phyloP scores from a whole-genome alignment of 2,113 vertebrate species.

The Rhinogobius similis region DNA sequence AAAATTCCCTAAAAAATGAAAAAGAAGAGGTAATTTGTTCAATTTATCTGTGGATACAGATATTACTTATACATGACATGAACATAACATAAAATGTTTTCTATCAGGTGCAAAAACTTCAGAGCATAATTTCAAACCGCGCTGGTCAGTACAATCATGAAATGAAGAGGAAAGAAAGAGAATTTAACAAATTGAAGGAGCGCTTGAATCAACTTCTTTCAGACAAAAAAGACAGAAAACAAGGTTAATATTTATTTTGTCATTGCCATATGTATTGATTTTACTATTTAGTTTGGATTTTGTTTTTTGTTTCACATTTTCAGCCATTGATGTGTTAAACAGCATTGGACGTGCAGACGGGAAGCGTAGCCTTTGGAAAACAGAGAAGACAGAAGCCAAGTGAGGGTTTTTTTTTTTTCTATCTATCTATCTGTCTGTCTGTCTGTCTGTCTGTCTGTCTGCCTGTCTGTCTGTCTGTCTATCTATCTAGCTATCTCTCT shows the following conservation, averaged over 20 bases:
- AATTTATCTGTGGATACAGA: not conserved
- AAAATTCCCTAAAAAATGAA: constrained; percentile 90
- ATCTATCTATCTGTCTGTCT: too few species aligned
- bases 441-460: too few species aligned
- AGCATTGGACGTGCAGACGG: constrained; percentile 91
- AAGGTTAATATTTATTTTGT: constrained; percentile 70
- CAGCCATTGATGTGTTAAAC: constrained; percentile 94
- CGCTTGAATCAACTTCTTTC: constrained; percentile 92
- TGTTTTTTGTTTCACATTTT: constrained; percentile 31
- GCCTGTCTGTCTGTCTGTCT: too few species aligned
- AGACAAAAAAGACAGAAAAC: constrained; percentile 92
- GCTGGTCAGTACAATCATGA: constrained; percentile 95
- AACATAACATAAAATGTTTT: not conserved
- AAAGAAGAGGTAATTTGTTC: constrained; percentile 88
- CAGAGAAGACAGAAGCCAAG: constrained; percentile 90
- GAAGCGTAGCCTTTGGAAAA: constrained; percentile 92
- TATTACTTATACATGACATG: not conserved
- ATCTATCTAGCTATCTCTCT: too few species aligned
- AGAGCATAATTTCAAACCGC: constrained; percentile 91
- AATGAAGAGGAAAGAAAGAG: constrained; percentile 96
- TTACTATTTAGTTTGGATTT: not conserved
- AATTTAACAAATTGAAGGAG: constrained; percentile 93
- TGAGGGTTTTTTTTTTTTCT: constrained; percentile 35
- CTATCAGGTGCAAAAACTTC: constrained; percentile 90
- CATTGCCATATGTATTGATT: not conserved